These are phyloP conservation scores for Prenolepis imparis DNA, from an alignment of 2,888 invertebrate species.

Conservation along the genomic window DNA sequence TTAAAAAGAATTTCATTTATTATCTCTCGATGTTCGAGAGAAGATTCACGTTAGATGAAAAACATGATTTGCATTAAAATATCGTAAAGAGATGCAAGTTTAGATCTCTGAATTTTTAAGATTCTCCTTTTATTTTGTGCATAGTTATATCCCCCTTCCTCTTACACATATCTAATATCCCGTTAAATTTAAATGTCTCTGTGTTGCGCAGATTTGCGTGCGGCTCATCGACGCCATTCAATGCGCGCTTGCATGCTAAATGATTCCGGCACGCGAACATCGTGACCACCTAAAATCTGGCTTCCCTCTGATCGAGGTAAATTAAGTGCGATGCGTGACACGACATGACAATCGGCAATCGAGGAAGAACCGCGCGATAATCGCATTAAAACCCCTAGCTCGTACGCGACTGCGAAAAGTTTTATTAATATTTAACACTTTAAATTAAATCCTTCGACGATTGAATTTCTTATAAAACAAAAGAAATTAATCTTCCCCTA, in stretches of 20 bases:
- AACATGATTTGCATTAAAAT: background rate
- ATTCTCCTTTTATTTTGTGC: background rate
- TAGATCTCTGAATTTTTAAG: too few species aligned
- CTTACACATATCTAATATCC: background rate
- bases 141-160: background rate
- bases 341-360: slow-evolving; percentile 23
- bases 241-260: slow-evolving; percentile 50
- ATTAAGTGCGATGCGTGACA: slow-evolving; percentile 47
- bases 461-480: background rate
- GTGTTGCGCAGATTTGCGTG: slow-evolving; percentile 41
- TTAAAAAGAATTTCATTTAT: background rate
- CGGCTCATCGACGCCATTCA: slow-evolving; percentile 45
- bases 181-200: slow-evolving; percentile 12
- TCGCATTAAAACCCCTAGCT: slow-evolving; percentile 13
- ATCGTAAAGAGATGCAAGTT: background rate
- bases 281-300: slow-evolving; percentile 13
- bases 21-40: background rate
- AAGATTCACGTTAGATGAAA: background rate
- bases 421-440: background rate
- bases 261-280: slow-evolving; percentile 50
- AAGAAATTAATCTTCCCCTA: background rate
- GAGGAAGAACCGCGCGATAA: slow-evolving; percentile 18
- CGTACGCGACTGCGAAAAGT: background rate
- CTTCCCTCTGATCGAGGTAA: slow-evolving; percentile 10
- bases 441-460: background rate